A percentile compares a stretch with the other conserved stretches of the same genome.
These are phyloP conservation scores for Pediacus dermestoides DNA, from an alignment of 2,888 invertebrate species.

Conservation along the genomic window DNA sequence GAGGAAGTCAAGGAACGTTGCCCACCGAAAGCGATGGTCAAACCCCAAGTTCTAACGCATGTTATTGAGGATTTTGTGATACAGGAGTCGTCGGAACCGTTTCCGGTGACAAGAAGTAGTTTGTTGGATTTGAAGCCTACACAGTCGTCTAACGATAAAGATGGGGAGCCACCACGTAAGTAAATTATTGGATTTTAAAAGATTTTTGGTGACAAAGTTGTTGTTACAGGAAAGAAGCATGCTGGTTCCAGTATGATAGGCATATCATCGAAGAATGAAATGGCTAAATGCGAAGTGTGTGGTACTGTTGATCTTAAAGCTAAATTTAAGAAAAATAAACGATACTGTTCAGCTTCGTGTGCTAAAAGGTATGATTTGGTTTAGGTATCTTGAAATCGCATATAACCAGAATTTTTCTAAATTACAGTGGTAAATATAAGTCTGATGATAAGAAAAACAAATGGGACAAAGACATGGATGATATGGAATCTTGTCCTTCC, in stretches of 20 bases:
- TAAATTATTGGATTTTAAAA: constrained; percentile 28
- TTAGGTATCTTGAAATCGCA: neutral
- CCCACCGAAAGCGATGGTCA: constrained; percentile 89
- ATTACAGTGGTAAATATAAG: constrained; percentile 40
- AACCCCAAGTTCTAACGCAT: constrained; percentile 92
- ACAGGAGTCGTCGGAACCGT: constrained; percentile 89
- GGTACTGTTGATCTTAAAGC: constrained; percentile 62
- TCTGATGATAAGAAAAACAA: constrained; percentile 42
- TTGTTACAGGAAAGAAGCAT: constrained; percentile 55
- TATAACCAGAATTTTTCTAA: too few species aligned
- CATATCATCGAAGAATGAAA: constrained; percentile 53
- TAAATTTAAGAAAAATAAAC: constrained; percentile 70
- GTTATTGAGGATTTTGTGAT: constrained; percentile 97
- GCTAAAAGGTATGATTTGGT: constrained; percentile 60
- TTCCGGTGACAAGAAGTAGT: constrained; percentile 66
- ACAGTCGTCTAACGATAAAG: constrained; percentile 55
- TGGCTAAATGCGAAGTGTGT: constrained; percentile 70
- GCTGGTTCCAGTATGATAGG: constrained; percentile 37
- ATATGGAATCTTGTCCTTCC: constrained; percentile 47
- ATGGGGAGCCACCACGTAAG: constrained; percentile 74
- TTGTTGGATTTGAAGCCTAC: constrained; percentile 47
- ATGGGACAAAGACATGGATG: constrained; percentile 44
- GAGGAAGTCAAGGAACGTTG: constrained; percentile 52
- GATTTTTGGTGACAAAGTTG: too few species aligned
- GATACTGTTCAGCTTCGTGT: constrained; percentile 73